These are phyloP conservation scores for Parthenolecanium corni DNA, from an alignment of 2,888 invertebrate species.

Conservation along the genomic window DNA sequence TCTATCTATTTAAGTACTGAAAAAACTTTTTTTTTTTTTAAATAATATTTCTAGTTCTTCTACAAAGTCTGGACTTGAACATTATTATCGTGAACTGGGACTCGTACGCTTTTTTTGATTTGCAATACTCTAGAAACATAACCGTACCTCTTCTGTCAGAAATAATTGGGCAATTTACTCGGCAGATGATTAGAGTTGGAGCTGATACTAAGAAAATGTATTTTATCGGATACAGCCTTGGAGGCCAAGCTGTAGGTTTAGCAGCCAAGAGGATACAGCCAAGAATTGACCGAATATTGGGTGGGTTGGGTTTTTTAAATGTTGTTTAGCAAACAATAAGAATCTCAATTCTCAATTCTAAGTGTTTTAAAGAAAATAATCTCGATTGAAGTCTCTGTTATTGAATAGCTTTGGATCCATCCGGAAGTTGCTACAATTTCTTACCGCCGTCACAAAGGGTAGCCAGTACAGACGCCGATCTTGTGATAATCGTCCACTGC, in stretches of 20 bases:
- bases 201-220: conserved; percentile 2
- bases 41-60: no score
- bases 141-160: background rate
- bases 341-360: no score
- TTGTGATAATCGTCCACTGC: conserved; percentile 5
- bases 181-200: background rate
- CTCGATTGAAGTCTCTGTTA: background rate
- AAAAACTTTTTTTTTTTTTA: no score
- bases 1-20: background rate
- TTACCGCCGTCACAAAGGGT: conserved; percentile 3
- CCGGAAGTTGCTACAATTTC: conserved; percentile 12
- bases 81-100: conserved; percentile 6
- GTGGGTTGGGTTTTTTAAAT: background rate
- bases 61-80: background rate
- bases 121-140: conserved; percentile 5
- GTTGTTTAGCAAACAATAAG: no score
- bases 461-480: background rate
- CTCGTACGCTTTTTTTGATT: background rate
- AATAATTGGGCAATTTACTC: background rate
- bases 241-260: conserved; percentile 4
- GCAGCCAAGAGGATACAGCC: conserved; percentile 7
- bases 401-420: conserved; percentile 6
- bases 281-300: background rate
- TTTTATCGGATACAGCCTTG: conserved; percentile 4
- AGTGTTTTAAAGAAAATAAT: no score